Evolutionary conservation across 64 coral and sea anemone species (phyloP).

Genomic region (Actinia equina): DNA sequence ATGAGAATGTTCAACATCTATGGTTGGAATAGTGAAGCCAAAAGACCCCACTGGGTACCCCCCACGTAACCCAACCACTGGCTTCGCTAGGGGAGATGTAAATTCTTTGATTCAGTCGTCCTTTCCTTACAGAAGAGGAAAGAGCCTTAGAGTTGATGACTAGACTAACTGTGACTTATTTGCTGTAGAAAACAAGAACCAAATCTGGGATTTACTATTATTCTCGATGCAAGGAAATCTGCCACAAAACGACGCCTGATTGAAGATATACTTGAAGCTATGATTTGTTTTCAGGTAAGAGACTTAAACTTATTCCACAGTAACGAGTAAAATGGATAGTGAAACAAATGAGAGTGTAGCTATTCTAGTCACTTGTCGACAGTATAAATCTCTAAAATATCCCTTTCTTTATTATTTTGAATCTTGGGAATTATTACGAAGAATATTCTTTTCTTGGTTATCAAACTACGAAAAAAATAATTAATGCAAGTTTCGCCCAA

Average conservation of each 20-base stretch:
- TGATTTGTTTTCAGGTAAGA: slow-evolving; percentile 97
- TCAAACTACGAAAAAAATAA: neutral
- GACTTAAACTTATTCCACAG: neutral
- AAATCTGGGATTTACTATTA: slow-evolving; percentile 78
- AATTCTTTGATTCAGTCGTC: neutral
- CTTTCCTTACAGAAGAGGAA: neutral
- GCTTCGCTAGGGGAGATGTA: neutral
- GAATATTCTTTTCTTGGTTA: neutral
- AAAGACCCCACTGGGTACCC: neutral
- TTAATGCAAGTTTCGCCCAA: neutral
- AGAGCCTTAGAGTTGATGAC: neutral
- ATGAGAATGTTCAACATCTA: too few relatives aligned
- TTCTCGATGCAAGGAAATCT: slow-evolving; percentile 84
- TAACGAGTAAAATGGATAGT: neutral
- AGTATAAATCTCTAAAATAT: neutral
- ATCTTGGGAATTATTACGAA: neutral
- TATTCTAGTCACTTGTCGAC: neutral
- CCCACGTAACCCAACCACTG: neutral
- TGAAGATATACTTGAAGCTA: slow-evolving; percentile 77
- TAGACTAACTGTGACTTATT: slow-evolving; percentile 25
- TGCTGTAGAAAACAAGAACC: slow-evolving; percentile 68
- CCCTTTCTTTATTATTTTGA: neutral
- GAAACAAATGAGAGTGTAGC: neutral
- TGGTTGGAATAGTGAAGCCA: neutral
- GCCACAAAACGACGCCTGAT: slow-evolving; percentile 67